Evolutionary conservation across 92 coral and sea anemone genomes (phyloP), one percentile per base, ranked within the genome.

Genomic region (Montipora capitata): DNA sequence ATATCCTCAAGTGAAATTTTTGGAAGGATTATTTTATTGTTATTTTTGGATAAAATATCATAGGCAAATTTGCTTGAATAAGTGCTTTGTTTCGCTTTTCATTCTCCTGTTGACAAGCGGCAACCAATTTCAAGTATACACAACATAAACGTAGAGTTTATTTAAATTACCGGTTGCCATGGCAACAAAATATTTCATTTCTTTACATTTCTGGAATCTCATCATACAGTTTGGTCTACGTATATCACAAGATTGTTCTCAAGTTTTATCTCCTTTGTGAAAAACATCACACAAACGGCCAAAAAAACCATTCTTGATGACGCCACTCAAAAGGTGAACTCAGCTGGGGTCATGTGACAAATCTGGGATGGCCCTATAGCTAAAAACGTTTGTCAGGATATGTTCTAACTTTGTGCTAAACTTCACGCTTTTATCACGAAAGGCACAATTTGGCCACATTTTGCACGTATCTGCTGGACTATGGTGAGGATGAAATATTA

Each of bases 401-500:
- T 68, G 73, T 68, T 20, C 73, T 68, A 68, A 68, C 73, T 68
- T 68, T 40, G 72, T 39, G 45, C 72, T 16, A 68, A 39, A 68
- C 20, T 68, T 68, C 73, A 68, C 17, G 73, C 73, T 39, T 68
- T 68, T 68, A 39, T 68, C 73, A 68, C 27, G 0, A 27, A 27
- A 27, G 27, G 27, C 27, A 27, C 27, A 27, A 27, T 27, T 27
- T 27, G 27, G 27, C 27, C 27, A 27, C 27, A 27, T 27, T 27
- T 27, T 27, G 27, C 27, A 27, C 27, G 27, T 27, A 27, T 27
- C 27, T 27, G 1, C 27, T 27, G 27, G 27, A 27, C 27, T 27
- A 27, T n/a, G n/a, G 27, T 20, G 27, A 20, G 27, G 27, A 0
- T 20, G 27, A 20, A 20, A 20, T 20, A 20, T 20, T 20, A 20